Percentiles rank a stretch among this genome's conserved stretches.
phyloP scores from a whole-genome alignment of 2,888 invertebrate genomes.

The Clusia tigrina region DNA sequence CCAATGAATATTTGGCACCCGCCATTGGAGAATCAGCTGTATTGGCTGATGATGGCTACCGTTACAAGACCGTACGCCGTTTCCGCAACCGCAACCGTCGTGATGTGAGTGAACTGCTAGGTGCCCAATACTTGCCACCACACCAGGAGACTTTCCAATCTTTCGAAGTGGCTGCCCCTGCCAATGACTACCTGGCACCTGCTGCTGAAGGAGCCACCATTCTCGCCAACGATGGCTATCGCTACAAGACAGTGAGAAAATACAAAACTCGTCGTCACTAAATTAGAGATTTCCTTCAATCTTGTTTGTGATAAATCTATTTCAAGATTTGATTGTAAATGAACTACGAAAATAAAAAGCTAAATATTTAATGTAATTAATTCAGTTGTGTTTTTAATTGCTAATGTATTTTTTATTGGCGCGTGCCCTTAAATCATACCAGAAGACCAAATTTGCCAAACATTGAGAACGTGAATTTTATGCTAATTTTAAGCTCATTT shows the following conservation, averaged over 20 bases:
- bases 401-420: conserved; percentile 1
- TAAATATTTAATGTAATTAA: neutral
- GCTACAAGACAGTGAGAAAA: conserved; percentile 23
- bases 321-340: neutral
- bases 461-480: conserved; percentile 6
- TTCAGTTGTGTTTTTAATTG: too few species aligned
- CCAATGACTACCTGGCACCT: conserved; percentile 32
- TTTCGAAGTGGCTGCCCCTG: conserved; percentile 22
- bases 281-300: neutral
- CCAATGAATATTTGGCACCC: neutral
- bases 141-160: neutral
- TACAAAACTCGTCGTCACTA: conserved; percentile 32
- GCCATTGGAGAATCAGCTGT: neutral
- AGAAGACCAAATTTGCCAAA: neutral
- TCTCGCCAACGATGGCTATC: conserved; percentile 34
- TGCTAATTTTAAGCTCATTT: conserved; percentile 9
- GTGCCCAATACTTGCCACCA: conserved; percentile 7
- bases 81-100: conserved; percentile 9
- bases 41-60: conserved; percentile 34
- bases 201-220: conserved; percentile 13
- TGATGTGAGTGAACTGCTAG: neutral
- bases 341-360: neutral
- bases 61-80: conserved; percentile 3
- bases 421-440: conserved; percentile 10
- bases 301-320: neutral